phyloP scores from a whole-genome alignment of 64 coral and sea anemone species.

The Actinia tenebrosa region DNA sequence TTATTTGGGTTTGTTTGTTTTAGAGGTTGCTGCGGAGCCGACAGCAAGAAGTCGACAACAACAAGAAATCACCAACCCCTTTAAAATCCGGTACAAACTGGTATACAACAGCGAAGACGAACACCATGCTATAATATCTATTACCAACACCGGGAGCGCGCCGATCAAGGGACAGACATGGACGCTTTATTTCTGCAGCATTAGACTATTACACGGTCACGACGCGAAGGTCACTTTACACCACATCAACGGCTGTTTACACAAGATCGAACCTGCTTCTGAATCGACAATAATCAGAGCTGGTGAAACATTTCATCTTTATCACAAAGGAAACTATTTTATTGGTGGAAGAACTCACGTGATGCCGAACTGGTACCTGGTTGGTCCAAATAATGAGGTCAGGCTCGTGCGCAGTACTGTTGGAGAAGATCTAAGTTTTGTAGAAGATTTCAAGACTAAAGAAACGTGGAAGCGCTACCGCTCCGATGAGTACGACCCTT shows the following conservation, averaged over 20 bases:
- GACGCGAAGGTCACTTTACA: background rate
- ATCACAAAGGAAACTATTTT: slow-evolving; percentile 21
- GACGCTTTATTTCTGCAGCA: slow-evolving; percentile 73
- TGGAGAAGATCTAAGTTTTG: slow-evolving; percentile 53
- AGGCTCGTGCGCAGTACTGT: slow-evolving; percentile 42
- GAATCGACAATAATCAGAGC: slow-evolving; percentile 34
- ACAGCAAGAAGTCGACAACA: background rate
- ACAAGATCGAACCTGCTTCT: slow-evolving; percentile 53
- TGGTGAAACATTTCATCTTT: slow-evolving; percentile 22
- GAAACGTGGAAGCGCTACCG: slow-evolving; percentile 66
- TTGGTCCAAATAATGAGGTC: slow-evolving; percentile 18
- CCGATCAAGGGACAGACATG: slow-evolving; percentile 39
- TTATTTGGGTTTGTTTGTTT: background rate
- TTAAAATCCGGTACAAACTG: background rate
- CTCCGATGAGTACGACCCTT: slow-evolving; percentile 43
- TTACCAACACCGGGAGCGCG: slow-evolving; percentile 36
- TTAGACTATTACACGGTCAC: slow-evolving; percentile 35
- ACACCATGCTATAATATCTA: background rate
- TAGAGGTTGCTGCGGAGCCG: background rate
- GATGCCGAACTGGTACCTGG: slow-evolving; percentile 74
- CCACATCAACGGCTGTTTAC: slow-evolving; percentile 69
- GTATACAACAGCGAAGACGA: background rate
- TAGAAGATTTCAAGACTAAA: slow-evolving; percentile 55
- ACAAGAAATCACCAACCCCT: background rate
- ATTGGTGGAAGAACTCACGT: slow-evolving; percentile 45